Evolutionary conservation across 2,797 vertebrate species (phyloP), one percentile per base, ranked within the genome.

Genomic region (Spinus pinus): DNA sequence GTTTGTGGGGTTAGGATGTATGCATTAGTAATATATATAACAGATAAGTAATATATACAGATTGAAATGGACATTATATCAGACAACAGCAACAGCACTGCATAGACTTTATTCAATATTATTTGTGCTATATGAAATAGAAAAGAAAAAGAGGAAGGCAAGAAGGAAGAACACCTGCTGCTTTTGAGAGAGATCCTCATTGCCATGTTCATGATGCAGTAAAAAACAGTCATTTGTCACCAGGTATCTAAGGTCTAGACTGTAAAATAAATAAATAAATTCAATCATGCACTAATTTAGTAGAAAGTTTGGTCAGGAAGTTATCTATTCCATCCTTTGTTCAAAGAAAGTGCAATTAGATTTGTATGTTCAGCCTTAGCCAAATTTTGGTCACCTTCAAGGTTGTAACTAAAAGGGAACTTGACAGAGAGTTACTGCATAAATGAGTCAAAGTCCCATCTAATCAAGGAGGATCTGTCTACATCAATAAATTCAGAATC

Each of bases 381-480:
- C 21, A 78, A 78, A 87, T 74, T 44, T 69, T 89, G 15, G 15
- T 47, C 51, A 91, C 27, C 18, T 89, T 81, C 51, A 70, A 74
- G 8, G 33, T 37, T 0, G 0, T 58, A 78, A 33, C 31, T 66
- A 49, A 79, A 57, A 17, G 18, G 49, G 44, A 85, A 57, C 6
- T 87, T 94, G 28, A 42, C 31, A 41, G 20, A 69, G 18, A 64
- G 12, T 35, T 86, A 30, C 27, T 81, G n/a, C 18, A 67, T 23
- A 66, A 88, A 77, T 19, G 31, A 75, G 24, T 66, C 53, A 46
- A 61, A 88, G 6, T 50, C 14, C 13, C 14, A 31, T n/a, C n/a
- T 81, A 41, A 62, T 58, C 21, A 50, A 50, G 60, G 30, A 62
- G 5, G 27, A 61, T 24, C 24, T 84, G 13, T 58, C 44, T 61